These are phyloP conservation scores for Pemphigus obesinymphae DNA, from an alignment of 1,140 invertebrate species.

Conservation along the genomic window DNA sequence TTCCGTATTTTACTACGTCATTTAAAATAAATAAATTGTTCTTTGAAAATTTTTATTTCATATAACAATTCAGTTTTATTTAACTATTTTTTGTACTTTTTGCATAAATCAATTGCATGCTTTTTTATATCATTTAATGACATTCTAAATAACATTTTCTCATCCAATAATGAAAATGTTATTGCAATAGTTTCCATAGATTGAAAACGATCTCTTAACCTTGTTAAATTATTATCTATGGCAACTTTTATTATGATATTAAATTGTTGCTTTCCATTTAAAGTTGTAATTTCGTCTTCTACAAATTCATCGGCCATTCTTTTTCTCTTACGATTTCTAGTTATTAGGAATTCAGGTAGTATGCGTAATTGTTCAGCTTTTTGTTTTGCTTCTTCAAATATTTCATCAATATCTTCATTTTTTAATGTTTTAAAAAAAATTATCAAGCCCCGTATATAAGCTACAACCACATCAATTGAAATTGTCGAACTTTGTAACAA, in stretches of 20 bases:
- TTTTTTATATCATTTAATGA: not conserved
- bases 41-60: not conserved
- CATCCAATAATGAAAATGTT: not conserved
- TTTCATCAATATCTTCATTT: not conserved
- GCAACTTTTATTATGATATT: not conserved
- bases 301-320: too few relatives aligned
- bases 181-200: not conserved
- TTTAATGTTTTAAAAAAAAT: not conserved
- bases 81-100: not conserved
- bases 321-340: too few relatives aligned
- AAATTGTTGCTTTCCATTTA: too few relatives aligned
- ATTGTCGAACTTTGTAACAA: not conserved
- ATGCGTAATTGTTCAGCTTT: not conserved
- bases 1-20: not conserved
- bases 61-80: too few relatives aligned
- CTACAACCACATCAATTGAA: not conserved
- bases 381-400: not conserved
- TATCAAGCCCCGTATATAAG: not conserved
- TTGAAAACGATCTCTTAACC: not conserved
- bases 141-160: too few relatives aligned
- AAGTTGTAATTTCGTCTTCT: too few relatives aligned
- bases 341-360: too few relatives aligned
- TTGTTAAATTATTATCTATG: not conserved
- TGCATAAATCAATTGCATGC: not conserved
- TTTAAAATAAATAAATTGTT: not conserved